Percentiles rank a stretch among this genome's conserved stretches.
Evolutionary conservation across 2,797 vertebrate species (phyloP).

Genomic region (Tarsius wallacei): DNA sequence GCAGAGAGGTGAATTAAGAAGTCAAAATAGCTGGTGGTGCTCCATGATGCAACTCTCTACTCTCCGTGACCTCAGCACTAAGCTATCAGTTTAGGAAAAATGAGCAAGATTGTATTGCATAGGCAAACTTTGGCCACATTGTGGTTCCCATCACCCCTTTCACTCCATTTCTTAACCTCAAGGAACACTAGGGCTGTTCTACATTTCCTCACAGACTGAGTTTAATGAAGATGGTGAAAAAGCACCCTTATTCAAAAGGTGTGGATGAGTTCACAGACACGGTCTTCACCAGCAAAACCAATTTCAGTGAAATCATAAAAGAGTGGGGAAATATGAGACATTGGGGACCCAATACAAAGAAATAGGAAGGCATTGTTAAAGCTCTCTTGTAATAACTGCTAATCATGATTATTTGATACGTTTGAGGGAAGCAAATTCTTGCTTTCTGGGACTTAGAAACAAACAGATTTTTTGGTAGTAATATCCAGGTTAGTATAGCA

Average conservation of each 20-base stretch:
- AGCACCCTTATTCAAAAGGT: neutral
- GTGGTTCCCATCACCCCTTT: rapidly evolving
- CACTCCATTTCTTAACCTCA: neutral
- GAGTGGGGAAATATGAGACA: neutral
- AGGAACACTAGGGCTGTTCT: neutral
- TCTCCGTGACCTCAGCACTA: neutral
- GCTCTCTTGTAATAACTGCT: neutral
- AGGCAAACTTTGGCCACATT: rapidly evolving
- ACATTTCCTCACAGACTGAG: neutral
- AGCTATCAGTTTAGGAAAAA: rapidly evolving
- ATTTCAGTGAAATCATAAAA: neutral
- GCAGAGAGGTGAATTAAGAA: neutral
- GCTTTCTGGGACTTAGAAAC: slow-evolving; percentile 54
- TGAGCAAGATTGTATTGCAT: rapidly evolving
- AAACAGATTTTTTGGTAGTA: slow-evolving; percentile 49
- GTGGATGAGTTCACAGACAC: neutral
- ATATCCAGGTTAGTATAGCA: slow-evolving; percentile 38
- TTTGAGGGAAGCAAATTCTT: neutral
- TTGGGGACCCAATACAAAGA: neutral
- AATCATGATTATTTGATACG: neutral
- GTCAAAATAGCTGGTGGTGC: neutral
- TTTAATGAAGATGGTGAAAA: neutral
- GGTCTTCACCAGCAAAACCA: neutral
- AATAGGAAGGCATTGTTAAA: neutral
- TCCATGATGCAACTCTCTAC: neutral